Conservation (phyloP, 2,113 vertebrate genomes). For the Trichomycterus rosablanca region DNA sequence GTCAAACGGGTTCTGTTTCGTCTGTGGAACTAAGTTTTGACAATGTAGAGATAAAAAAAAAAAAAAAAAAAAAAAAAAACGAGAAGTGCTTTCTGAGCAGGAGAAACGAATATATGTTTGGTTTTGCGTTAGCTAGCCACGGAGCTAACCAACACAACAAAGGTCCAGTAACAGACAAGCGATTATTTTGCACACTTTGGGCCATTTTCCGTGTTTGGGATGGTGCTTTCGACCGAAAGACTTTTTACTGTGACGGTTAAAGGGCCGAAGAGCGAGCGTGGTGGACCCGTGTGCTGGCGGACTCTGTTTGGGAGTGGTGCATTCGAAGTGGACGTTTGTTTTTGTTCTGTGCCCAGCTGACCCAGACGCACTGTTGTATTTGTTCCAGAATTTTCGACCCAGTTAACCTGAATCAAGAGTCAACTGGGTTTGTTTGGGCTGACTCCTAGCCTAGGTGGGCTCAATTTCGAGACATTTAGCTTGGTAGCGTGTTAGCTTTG, state of each 20-base stretch:
- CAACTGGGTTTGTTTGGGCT: no score
- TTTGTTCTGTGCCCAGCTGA: constrained; percentile 49
- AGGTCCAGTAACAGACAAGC: no score
- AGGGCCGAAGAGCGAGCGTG: constrained; percentile 53
- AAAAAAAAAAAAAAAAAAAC: no score
- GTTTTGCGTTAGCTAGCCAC: constrained; percentile 13
- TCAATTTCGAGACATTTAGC: no score
- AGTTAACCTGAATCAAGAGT: no score
- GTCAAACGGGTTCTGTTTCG: no score
- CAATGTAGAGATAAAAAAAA: no score
- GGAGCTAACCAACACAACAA: no score
- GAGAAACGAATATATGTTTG: constrained; percentile 4
- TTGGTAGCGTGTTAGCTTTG: no score
- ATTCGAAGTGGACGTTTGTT: constrained; percentile 50
- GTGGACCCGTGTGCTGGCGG: constrained; percentile 54
- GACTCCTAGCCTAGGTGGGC: no score
- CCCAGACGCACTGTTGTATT: constrained; percentile 37
- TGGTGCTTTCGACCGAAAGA: constrained; percentile 57
- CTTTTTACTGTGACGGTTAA: constrained; percentile 53
- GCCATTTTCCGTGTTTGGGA: constrained; percentile 41
- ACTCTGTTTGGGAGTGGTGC: constrained; percentile 52
- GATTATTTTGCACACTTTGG: constrained; percentile 32
- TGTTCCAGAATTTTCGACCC: neutral
- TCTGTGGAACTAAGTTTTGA: no score
- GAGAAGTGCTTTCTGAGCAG: neutral